These are phyloP conservation scores for Flabesymbios commensalis DNA, from an alignment of 2,888 invertebrate genomes.

Conservation along the genomic window DNA sequence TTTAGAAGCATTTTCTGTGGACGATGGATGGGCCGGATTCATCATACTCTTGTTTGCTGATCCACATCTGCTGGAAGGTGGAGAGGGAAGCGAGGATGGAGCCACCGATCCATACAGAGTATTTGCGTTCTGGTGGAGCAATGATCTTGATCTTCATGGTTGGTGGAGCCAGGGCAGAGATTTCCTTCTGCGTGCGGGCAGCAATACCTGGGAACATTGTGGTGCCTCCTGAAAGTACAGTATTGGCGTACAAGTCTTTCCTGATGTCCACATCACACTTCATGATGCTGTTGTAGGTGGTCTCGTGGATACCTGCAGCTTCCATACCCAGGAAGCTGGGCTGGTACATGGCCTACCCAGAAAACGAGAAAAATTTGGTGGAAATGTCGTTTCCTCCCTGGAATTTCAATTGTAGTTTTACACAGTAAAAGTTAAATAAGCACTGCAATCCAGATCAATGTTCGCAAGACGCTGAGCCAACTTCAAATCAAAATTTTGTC, in stretches of 20 bases:
- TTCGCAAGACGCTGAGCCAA: no score
- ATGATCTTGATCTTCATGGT: constrained; percentile 96
- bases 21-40: constrained; percentile 84
- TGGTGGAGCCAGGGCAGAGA: constrained; percentile 81
- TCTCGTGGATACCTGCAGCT: constrained; percentile 42
- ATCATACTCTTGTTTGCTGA: constrained; percentile 53
- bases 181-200: constrained; percentile 46
- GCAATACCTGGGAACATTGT: constrained; percentile 85
- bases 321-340: constrained; percentile 67
- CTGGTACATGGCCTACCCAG: no score
- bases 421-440: no score
- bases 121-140: constrained; percentile 87
- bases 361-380: no score
- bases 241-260: constrained; percentile 52
- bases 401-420: no score
- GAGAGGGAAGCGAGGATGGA: constrained; percentile 52
- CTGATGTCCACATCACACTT: constrained; percentile 51
- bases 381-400: no score
- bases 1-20: constrained; percentile 94
- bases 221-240: constrained; percentile 72
- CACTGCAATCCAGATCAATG: no score
- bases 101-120: constrained; percentile 65
- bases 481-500: no score
- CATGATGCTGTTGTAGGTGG: constrained; percentile 49
- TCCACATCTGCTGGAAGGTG: constrained; percentile 56